phyloP scores from a whole-genome alignment of 2,888 invertebrate species.

The Plusia festucae region DNA sequence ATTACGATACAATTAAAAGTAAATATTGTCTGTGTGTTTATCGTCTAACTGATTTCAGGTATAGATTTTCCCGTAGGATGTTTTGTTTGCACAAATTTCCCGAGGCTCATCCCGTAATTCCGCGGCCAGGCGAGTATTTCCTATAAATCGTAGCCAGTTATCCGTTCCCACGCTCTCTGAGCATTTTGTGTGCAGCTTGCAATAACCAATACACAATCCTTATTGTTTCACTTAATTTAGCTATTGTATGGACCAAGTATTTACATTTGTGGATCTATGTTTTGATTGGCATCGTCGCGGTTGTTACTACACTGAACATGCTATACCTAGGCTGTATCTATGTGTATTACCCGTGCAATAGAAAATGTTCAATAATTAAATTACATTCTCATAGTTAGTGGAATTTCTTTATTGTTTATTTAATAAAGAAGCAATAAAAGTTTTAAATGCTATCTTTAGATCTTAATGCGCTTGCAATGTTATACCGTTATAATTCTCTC shows the following conservation, averaged over 20 bases:
- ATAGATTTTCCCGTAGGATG: constrained; percentile 61
- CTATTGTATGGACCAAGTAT: constrained; percentile 85
- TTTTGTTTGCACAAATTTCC: constrained; percentile 74
- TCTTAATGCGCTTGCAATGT: constrained; percentile 46
- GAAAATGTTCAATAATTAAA: constrained; percentile 48
- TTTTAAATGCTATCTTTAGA: constrained; percentile 44
- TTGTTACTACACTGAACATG: constrained; percentile 42
- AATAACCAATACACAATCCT: constrained; percentile 85
- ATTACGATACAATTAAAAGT: constrained; percentile 46
- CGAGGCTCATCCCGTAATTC: constrained; percentile 72
- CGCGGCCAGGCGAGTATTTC: constrained; percentile 73
- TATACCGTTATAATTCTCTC: constrained; percentile 49
- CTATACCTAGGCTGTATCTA: constrained; percentile 33
- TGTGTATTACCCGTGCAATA: constrained; percentile 23
- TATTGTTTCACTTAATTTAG: constrained; percentile 88
- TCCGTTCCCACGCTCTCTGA: constrained; percentile 84
- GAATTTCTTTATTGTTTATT: constrained; percentile 51
- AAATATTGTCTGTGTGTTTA: constrained; percentile 26
- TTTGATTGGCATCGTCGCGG: constrained; percentile 63
- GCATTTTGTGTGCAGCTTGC: constrained; percentile 82
- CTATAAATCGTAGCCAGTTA: constrained; percentile 77
- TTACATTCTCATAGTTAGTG: constrained; percentile 53
- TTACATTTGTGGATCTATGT: constrained; percentile 79
- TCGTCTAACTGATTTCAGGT: constrained; percentile 49
- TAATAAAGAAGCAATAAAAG: constrained; percentile 48